phyloP scores from a whole-genome alignment of 1,140 invertebrate species.

The Plutomurus gul region DNA sequence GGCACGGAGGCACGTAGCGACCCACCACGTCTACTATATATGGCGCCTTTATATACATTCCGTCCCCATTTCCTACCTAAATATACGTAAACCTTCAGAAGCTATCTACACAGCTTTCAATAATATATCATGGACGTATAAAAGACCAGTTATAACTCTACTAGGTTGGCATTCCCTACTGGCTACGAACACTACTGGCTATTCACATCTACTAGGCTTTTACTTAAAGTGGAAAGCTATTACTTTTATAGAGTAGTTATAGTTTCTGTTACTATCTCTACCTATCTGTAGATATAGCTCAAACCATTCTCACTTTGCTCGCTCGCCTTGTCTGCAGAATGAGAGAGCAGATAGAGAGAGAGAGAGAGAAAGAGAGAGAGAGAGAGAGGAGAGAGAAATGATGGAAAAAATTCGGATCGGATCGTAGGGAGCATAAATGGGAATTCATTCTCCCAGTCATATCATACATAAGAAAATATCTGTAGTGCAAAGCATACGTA shows the following conservation, averaged over 20 bases:
- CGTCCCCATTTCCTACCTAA: neutral
- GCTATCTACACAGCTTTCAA: neutral
- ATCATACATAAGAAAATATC: slow-evolving; percentile 30
- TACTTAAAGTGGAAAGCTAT: slow-evolving; percentile 27
- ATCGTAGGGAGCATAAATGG: slow-evolving; percentile 26
- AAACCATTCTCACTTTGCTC: neutral
- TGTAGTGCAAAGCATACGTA: slow-evolving; percentile 17
- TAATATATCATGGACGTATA: slow-evolving; percentile 25
- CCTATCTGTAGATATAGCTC: neutral
- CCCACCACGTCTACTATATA: neutral
- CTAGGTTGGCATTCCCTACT: neutral
- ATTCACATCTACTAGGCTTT: neutral
- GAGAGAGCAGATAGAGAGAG: neutral
- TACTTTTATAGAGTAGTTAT: slow-evolving; percentile 23
- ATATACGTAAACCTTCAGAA: neutral
- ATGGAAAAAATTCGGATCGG: slow-evolving; percentile 20
- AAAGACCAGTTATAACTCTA: slow-evolving; percentile 22
- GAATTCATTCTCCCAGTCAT: slow-evolving; percentile 18
- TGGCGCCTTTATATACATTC: neutral
- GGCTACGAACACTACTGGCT: too few species aligned
- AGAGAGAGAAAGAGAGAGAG: neutral
- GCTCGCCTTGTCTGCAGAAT: neutral
- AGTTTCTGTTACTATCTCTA: slow-evolving; percentile 9
- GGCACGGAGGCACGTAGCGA: too few species aligned
- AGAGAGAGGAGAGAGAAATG: slow-evolving; percentile 7